These are phyloP conservation scores for Phallusia fumigata DNA, from an alignment of 23 tunicate species.

Conservation along the genomic window DNA sequence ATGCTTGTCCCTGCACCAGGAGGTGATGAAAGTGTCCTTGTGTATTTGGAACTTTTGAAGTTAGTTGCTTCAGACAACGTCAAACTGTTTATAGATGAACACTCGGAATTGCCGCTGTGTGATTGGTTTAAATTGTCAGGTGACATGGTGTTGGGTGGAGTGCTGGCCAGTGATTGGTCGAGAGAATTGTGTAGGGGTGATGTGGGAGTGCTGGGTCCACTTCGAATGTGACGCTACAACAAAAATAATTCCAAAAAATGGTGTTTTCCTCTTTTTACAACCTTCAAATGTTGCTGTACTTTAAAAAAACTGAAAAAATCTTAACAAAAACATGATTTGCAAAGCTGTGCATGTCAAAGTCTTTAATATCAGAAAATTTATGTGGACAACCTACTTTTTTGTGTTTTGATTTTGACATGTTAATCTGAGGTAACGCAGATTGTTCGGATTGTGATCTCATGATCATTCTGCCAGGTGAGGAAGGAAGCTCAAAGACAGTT, in stretches of 20 bases:
- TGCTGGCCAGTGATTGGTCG: neutral
- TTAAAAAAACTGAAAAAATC: no score
- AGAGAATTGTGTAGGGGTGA: neutral
- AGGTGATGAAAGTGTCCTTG: neutral
- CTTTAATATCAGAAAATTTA: no score
- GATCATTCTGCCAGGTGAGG: constrained; percentile 31
- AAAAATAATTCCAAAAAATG: neutral
- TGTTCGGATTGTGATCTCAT: constrained; percentile 50
- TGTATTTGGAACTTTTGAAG: neutral
- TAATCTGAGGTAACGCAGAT: constrained; percentile 41
- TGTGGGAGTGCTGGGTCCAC: constrained; percentile 21
- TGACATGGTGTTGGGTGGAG: neutral
- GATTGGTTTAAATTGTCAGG: constrained; percentile 9
- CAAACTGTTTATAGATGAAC: constrained; percentile 9
- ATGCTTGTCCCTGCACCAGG: neutral
- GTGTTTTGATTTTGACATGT: constrained; percentile 15
- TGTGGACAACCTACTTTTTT: constrained; percentile 44
- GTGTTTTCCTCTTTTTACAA: neutral
- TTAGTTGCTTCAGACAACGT: neutral
- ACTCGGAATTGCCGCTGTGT: neutral
- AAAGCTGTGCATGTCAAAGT: no score
- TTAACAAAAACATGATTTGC: no score
- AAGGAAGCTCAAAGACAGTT: constrained; percentile 19
- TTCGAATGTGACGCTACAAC: constrained; percentile 10
- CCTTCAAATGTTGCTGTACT: neutral